phyloP scores from a whole-genome alignment of 1,140 invertebrate genomes.

The Trichogramma pretiosum region DNA sequence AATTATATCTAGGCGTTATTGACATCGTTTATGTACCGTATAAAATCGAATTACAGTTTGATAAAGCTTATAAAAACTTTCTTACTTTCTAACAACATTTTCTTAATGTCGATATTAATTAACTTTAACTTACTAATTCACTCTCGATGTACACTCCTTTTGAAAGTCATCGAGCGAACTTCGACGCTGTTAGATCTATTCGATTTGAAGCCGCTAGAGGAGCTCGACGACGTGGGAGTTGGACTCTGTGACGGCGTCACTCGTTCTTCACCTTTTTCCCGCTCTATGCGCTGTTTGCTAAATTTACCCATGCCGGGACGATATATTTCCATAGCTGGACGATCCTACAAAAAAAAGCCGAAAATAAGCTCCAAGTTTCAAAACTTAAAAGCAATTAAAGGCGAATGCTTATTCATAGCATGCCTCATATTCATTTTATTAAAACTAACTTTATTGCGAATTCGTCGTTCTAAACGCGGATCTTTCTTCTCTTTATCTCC shows the following conservation, averaged over 20 bases:
- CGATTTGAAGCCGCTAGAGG: constrained; percentile 21
- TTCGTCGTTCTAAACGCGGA: constrained; percentile 53
- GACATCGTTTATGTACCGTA: too few species aligned
- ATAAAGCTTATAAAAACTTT: too few species aligned
- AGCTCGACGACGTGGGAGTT: constrained; percentile 28
- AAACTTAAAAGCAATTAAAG: too few species aligned
- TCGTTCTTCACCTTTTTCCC: constrained; percentile 47
- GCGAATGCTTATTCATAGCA: too few species aligned
- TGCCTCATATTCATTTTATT: too few species aligned
- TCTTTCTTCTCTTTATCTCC: constrained; percentile 46
- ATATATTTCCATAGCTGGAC: constrained; percentile 63
- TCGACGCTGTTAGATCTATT: constrained; percentile 31
- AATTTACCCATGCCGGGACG: constrained; percentile 65
- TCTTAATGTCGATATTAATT: too few species aligned
- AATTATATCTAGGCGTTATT: too few species aligned
- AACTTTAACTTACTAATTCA: too few species aligned
- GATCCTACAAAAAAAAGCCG: constrained; percentile 51
- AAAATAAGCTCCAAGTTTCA: too few species aligned
- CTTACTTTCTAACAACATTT: too few species aligned
- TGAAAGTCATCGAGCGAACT: constrained; percentile 43
- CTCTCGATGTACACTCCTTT: constrained; percentile 42
- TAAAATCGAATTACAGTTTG: too few species aligned
- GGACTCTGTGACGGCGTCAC: constrained; percentile 39
- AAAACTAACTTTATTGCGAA: constrained; percentile 54
- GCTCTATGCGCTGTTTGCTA: constrained; percentile 56